Base-by-base conservation (phyloP, 2,888 invertebrate genomes). In the Entomobrya proxima region DNA sequence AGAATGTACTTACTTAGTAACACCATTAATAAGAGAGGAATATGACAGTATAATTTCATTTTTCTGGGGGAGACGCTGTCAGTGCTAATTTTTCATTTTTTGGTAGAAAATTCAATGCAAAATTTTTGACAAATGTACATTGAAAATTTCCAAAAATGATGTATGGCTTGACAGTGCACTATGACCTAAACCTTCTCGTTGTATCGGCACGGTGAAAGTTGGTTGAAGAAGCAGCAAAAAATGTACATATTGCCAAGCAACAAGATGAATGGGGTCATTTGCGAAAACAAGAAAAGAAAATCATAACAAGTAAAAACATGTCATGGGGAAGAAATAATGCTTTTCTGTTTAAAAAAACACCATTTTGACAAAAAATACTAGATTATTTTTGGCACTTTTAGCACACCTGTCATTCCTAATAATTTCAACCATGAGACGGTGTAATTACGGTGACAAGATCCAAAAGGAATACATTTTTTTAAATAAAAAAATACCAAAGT, bases 351-450 rank as follows among this genome's bases (percentile, higher is more conserved):
- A 27, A 67, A 47, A 67, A 67, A 21, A 35, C 40, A 40, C 40
- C 67, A 27, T 58, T 55, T 58, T 44, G 40, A 44, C 61, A 61
- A 77, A 61, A 40, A 61, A n/a, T n/a, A n/a, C n/a, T 15, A 77
- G 37, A 27, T 18, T 61, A 30, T 61, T 47, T 78, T 67, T 37
- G 64, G 35, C 44, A 79, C 67, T 35, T 50, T 27, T 58, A 15
- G 40, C 58, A 64, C 78, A 78, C 64, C 67, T 79, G 79, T 61
- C 61, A 80, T 74, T 13, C 44, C 32, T 50, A 72, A 72, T 69
- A 69, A n/a, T 69, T 72, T 72, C 37, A 15, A 35, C 15, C n/a
- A 47, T 69, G 72, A 72, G 47, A 72, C 40, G 1, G n/a, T 50
- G 47, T n/a, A n/a, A 47, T 47, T n/a, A 44, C 27, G 32, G 55